Evolutionary conservation across 2,888 invertebrate genomes (phyloP), one percentile per base, ranked within the genome.

Genomic region (Drosophila tripunctata): DNA sequence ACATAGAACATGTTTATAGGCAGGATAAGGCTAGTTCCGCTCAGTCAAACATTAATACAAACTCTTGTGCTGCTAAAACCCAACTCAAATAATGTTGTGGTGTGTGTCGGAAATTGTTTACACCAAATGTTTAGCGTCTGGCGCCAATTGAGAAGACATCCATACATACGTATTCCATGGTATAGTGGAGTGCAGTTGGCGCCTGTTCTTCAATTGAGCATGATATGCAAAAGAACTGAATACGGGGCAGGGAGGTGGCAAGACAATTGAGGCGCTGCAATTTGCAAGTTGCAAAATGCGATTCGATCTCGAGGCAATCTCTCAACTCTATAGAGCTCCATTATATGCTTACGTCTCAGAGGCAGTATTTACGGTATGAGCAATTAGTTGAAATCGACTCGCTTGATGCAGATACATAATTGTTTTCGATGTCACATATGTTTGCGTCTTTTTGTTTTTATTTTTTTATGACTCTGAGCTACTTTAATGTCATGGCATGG

Each of bases 331-430:
- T 17, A 12, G 21, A 35, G 17, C 33, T 54, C 30, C 33, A 55
- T 55, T 24, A 35, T 8, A 21, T 12, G 8, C 21, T 6, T 12
- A 12, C 14, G 15, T 8, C 4, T 15, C 24, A 12, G 38, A 30
- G 27, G 38, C 38, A 38, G 19, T 7, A 45, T 30, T 30, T 19
- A 45, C 21, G 45, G 85, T 75, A 78, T 71, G 54, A 76, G 62
- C 77, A 81, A 83, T 81, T 79, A 72, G 72, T 63, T 69, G 55
- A 80, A 75, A 79, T 73, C 64, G 71, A 80, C 57, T 63, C 40
- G 45, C 45, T 61, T 56, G 71, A 77, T 73, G 73, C 69, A 73
- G 50, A 63, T 76, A 54, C 27, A 47, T 41, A 63, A 24, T 27
- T 27, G 45, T 58, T 61, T 64, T 72, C 48, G 56, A 81, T 81